These are phyloP conservation scores for Thalassaphorura encarpata DNA, from an alignment of 1,140 invertebrate species.

Conservation along the genomic window DNA sequence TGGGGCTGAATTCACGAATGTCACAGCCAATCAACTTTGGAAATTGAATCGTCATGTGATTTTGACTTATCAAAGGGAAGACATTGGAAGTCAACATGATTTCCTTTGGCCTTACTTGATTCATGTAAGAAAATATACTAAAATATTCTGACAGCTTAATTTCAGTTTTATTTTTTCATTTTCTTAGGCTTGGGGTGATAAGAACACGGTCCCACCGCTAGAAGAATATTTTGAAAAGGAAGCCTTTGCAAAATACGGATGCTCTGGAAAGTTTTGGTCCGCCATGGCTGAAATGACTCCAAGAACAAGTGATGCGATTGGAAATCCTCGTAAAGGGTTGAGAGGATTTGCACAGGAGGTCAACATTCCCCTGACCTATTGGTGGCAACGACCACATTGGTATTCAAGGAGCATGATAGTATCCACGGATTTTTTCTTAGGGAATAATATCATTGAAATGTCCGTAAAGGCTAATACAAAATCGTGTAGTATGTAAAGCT, in stretches of 20 bases:
- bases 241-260: constrained; percentile 15
- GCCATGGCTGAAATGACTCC: constrained; percentile 57
- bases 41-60: constrained; percentile 22
- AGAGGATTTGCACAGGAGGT: constrained; percentile 55
- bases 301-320: constrained; percentile 43
- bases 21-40: constrained; percentile 29
- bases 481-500: constrained; percentile 19
- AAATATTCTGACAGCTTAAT: too few relatives aligned
- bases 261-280: constrained; percentile 37
- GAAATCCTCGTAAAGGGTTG: constrained; percentile 48
- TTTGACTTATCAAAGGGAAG: constrained; percentile 29
- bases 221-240: constrained; percentile 14
- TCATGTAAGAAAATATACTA: constrained; percentile 18
- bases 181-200: constrained; percentile 26
- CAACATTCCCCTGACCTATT: constrained; percentile 52
- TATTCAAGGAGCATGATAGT: constrained; percentile 48
- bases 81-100: constrained; percentile 9
- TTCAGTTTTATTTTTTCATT: constrained; percentile 4
- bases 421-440: constrained; percentile 64
- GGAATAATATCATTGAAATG: constrained; percentile 53
- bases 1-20: constrained; percentile 1
- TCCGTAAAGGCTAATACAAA: constrained; percentile 19
- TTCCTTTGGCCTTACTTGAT: constrained; percentile 20
- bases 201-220: constrained; percentile 14
- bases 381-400: constrained; percentile 55